Evolutionary conservation across 2,797 vertebrate genomes (phyloP).

Genomic region (Labroides dimidiatus): DNA sequence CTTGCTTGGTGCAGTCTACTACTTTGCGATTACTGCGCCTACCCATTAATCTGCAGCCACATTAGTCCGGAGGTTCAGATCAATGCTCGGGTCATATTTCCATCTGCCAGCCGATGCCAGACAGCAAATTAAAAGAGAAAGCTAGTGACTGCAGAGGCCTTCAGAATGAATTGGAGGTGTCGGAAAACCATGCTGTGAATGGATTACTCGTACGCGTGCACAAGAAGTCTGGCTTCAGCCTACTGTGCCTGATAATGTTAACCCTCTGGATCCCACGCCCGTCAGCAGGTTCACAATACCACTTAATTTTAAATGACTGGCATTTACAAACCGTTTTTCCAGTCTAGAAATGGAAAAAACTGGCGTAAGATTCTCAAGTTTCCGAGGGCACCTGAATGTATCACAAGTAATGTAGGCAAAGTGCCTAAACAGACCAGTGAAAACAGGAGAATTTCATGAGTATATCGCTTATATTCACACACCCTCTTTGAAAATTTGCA

Average conservation of each 20-base stretch:
- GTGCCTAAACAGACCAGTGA: too few species aligned
- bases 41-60: conserved; percentile 61
- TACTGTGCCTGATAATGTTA: conserved; percentile 22
- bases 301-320: too few species aligned
- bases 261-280: too few species aligned
- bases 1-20: conserved; percentile 53
- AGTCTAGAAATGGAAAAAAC: too few species aligned
- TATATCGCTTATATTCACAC: too few species aligned
- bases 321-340: too few species aligned
- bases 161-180: conserved; percentile 57
- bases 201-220: conserved; percentile 16
- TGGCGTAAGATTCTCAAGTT: too few species aligned
- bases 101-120: conserved; percentile 53
- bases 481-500: too few species aligned
- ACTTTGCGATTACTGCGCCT: conserved; percentile 56
- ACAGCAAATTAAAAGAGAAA: conserved; percentile 71
- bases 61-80: conserved; percentile 60
- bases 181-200: conserved; percentile 44
- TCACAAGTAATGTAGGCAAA: too few species aligned
- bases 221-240: conserved; percentile 5
- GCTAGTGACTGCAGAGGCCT: conserved; percentile 51
- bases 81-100: conserved; percentile 65
- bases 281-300: too few species aligned
- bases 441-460: too few species aligned
- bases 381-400: too few species aligned